Conservation (phyloP, 2,113 vertebrate genomes). For the Crypturellus undulatus region DNA sequence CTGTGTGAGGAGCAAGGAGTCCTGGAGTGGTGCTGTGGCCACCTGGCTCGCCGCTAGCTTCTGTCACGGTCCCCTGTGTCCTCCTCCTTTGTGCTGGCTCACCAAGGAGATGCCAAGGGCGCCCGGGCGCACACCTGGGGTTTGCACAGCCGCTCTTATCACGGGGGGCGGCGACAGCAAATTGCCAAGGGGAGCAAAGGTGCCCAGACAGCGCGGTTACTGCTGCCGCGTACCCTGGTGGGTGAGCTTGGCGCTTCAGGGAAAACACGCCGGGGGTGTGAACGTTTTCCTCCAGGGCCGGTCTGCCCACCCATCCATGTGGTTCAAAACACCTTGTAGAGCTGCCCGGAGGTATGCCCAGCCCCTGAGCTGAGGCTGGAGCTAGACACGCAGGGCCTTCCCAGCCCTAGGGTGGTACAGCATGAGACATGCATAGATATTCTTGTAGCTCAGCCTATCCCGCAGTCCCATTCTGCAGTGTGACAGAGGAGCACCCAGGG, state of each 20-base stretch:
- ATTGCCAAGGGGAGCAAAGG: neutral
- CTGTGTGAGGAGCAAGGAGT: neutral
- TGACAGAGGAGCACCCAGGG: neutral
- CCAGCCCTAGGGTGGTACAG: neutral
- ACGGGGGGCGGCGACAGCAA: neutral
- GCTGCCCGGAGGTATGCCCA: neutral
- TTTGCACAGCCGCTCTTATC: neutral
- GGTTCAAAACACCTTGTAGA: neutral
- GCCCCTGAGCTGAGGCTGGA: neutral
- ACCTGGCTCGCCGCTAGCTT: neutral
- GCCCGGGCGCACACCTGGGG: rapidly evolving
- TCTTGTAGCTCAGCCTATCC: neutral
- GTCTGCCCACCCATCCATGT: neutral
- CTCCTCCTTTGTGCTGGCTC: neutral
- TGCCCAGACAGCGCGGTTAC: neutral
- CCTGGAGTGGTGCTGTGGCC: neutral
- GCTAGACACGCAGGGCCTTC: neutral
- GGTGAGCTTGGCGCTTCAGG: neutral
- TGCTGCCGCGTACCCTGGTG: neutral
- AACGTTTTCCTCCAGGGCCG: neutral
- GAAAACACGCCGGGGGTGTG: neutral
- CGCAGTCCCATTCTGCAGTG: rapidly evolving
- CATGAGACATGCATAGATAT: rapidly evolving
- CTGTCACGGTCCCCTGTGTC: neutral
- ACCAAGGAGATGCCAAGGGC: slow-evolving; percentile 51